Conservation (phyloP, 2,113 vertebrate species). For the Cyprinodon tularosa region DNA sequence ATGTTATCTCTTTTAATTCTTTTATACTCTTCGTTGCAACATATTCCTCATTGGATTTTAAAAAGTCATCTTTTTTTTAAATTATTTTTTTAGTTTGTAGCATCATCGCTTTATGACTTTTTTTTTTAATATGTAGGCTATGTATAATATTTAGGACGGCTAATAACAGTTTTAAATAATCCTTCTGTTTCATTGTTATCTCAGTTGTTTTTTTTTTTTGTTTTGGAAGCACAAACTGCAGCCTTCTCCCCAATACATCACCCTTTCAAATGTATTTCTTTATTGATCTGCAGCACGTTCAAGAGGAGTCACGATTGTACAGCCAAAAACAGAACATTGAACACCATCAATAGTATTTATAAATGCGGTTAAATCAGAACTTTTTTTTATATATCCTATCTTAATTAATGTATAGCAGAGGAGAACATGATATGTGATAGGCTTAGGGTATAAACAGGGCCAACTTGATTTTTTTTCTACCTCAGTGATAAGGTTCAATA, state of each 20-base stretch:
- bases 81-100: too few relatives aligned
- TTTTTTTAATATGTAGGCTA: too few relatives aligned
- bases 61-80: too few relatives aligned
- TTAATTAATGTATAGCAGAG: background rate
- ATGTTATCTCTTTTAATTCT: too few relatives aligned
- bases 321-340: background rate
- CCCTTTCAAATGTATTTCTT: background rate
- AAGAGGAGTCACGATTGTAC: background rate
- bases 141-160: too few relatives aligned
- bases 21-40: too few relatives aligned
- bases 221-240: too few relatives aligned
- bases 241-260: background rate
- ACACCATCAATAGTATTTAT: background rate
- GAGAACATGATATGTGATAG: background rate
- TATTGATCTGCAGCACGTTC: background rate
- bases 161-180: too few relatives aligned
- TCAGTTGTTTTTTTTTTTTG: too few relatives aligned
- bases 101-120: too few relatives aligned
- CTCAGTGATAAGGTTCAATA: background rate
- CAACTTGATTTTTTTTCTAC: background rate
- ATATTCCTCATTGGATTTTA: too few relatives aligned
- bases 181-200: too few relatives aligned
- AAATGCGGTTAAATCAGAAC: background rate
- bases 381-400: background rate
- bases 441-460: background rate